Base-by-base conservation (phyloP, 2,888 invertebrate species). In the Oligia latruncula region DNA sequence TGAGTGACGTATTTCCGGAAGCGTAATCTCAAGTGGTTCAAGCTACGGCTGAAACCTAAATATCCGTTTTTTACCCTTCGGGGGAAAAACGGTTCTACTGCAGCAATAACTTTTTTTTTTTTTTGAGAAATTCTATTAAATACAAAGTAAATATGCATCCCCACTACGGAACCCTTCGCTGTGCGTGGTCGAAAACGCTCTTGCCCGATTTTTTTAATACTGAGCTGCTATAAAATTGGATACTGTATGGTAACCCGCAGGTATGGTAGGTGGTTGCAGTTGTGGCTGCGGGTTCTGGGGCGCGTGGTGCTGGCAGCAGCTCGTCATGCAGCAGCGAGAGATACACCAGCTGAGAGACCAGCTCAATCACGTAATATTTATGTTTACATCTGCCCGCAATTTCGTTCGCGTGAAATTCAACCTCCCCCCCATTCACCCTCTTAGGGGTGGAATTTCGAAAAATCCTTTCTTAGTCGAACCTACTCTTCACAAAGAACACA, bases 281-380 rank as follows among this genome's bases (percentile, higher is more conserved):
- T 95, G 96, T 89, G 95, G 95, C 55, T 95, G 96, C 90, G 91
- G 94, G 13, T 84, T 94, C 85, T 96, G 97, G 97, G 96, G 96
- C 88, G 94, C 96, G 82, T 95, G 96, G 96, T 95, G 96, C 93
- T 95, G 97, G 96, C 95, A 96, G 90, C 95, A 97, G 88, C 92
- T 96, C 71, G 92, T 92, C 68, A 88, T 98, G 95, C 98, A 98
- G 91, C 98, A 98, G 92, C 95, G 98, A 8, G 98, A 98, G 92
- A 96, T 98, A 80, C 97, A 97, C 84, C 95, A 97, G 84, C 96
- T 98, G 13, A 95, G 98, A 85, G 97, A 97, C 2, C 96, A 96
- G 85, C 92, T 96, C 72, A 93, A 92, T 71, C 96, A 95, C 80
- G 96, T 96, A 68, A 92, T 92, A 49, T 49, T 49, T 13, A 49